Percentiles rank a stretch among this genome's conserved stretches.
Evolutionary conservation across 1,140 invertebrate species (phyloP).

Genomic region (Lepidostoma basale): DNA sequence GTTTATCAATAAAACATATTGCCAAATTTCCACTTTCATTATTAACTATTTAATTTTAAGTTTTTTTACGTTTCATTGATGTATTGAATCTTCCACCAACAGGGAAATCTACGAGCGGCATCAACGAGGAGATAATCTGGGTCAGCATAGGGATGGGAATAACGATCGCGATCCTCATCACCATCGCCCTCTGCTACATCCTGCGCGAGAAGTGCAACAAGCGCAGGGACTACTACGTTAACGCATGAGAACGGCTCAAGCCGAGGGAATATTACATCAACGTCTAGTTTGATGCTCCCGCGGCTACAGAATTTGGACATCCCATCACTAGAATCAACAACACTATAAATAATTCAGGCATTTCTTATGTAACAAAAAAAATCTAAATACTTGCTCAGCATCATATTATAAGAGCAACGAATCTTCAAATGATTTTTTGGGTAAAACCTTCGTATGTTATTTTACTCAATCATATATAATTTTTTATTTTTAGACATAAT

Average conservation of each 20-base stretch:
- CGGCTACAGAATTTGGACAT: background rate
- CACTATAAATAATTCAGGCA: no score
- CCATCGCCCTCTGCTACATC: slow-evolving; percentile 80
- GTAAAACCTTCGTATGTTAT: background rate
- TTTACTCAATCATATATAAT: background rate
- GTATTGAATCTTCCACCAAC: slow-evolving; percentile 47
- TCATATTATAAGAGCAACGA: background rate
- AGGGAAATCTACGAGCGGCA: slow-evolving; percentile 77
- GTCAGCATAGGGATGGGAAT: slow-evolving; percentile 84
- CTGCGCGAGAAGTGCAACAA: slow-evolving; percentile 79
- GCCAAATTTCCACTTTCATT: no score
- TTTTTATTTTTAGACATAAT: no score
- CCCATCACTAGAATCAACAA: background rate
- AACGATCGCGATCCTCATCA: slow-evolving; percentile 79
- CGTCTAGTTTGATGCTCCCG: slow-evolving; percentile 46
- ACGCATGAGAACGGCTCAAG: slow-evolving; percentile 64
- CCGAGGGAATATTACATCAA: slow-evolving; percentile 57
- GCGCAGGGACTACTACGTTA: slow-evolving; percentile 71
- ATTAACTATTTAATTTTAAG: no score
- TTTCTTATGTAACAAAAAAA: background rate
- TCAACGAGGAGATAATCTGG: slow-evolving; percentile 87
- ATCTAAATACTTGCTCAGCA: background rate
- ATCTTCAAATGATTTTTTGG: background rate
- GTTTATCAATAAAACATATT: no score
- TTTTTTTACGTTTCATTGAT: no score